phyloP scores from a whole-genome alignment of 2,888 invertebrate genomes.

The Ctena decussata region DNA sequence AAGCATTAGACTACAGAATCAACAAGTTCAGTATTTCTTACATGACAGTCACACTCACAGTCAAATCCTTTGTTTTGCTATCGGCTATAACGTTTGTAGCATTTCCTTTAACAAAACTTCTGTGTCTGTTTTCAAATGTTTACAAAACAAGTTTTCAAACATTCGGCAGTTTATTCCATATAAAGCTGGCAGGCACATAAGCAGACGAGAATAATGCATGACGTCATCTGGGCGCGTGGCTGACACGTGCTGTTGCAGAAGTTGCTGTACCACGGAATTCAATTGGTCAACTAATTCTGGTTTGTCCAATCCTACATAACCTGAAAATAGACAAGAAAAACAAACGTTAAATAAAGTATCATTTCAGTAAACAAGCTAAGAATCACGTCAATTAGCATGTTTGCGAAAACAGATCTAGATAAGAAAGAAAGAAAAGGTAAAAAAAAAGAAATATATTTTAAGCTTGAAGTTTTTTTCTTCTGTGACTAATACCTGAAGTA shows the following conservation, averaged over 20 bases:
- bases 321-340: constrained; percentile 60
- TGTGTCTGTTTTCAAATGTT: constrained; percentile 82
- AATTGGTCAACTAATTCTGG: constrained; percentile 78
- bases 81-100: constrained; percentile 71
- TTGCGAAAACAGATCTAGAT: too few species aligned
- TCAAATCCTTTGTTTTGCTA: too few species aligned
- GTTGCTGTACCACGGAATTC: constrained; percentile 81
- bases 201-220: constrained; percentile 84
- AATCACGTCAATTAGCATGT: too few species aligned
- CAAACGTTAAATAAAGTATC: too few species aligned
- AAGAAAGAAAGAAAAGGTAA: too few species aligned
- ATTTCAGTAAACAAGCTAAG: too few species aligned
- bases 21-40: too few species aligned
- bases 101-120: constrained; percentile 83
- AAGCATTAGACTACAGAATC: too few species aligned
- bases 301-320: constrained; percentile 78
- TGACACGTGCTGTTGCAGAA: constrained; percentile 82
- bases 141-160: constrained; percentile 84
- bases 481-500: too few species aligned
- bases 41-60: too few species aligned
- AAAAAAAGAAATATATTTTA: too few species aligned
- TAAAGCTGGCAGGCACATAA: constrained; percentile 83
- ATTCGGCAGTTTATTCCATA: constrained; percentile 84
- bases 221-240: constrained; percentile 78
- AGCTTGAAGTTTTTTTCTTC: too few species aligned